Evolutionary conservation across 2,113 vertebrate genomes (phyloP), one percentile per base, ranked within the genome.

Genomic region (Capreolus pygargus): DNA sequence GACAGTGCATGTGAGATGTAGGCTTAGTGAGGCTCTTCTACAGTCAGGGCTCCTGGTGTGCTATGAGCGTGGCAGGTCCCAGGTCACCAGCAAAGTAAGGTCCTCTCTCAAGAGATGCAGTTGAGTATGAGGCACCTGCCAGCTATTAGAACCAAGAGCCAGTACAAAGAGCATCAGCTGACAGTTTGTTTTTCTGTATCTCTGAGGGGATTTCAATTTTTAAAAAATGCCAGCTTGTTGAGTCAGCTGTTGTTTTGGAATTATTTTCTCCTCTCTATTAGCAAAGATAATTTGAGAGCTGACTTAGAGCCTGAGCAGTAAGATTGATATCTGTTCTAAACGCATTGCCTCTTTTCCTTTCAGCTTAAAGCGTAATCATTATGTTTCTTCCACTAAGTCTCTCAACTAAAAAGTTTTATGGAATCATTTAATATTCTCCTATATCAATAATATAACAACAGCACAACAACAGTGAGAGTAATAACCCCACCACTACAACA

Each of bases 261-360:
- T 94, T 89, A 52, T 92, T 95, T 94, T 87, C 33, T 94, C 43
- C 60, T 28, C 36, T 70, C 58, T 86, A 52, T 95, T 97, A 94
- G 86, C 89, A 86, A 58, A 88, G 93, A 85, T 93, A 97, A 96
- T 92, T 74, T 96, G 96, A 97, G 70, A 82, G 55, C 74, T 90
- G 92, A 97, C 36, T 92, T 96, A 60, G 82, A 89, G 89, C 87
- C 78, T 90, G 39, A 54, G 58, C 13, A 52, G 76, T 36, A 92
- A 96, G 85, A 95, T 27, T 61, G 55, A 97, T 94, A 64, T 27
- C 52, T 88, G 12, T 52, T 95, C 81, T 91, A 86, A 97, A 70
- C 23, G 19, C 47, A 76, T 28, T 86, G 50, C 27, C 36, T 93
- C 55, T 70, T 93, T 97, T 93, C 47, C 27, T 84, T 95, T 89